Evolutionary conservation across 2,113 vertebrate species (phyloP), one percentile per base, ranked within the genome.

Genomic region (Myodes glareolus): DNA sequence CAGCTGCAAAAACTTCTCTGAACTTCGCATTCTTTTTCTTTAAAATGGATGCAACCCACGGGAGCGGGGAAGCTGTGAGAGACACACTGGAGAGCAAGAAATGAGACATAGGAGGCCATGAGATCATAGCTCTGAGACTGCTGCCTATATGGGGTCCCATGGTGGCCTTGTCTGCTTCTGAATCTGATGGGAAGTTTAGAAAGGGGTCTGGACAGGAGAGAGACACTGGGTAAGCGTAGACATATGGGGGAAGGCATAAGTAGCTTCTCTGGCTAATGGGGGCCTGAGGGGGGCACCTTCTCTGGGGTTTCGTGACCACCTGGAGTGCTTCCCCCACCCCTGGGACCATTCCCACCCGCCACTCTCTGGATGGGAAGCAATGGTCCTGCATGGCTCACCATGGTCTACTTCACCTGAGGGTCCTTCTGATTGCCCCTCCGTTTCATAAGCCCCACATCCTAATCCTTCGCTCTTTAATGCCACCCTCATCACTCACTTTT

Each of bases 1-100:
- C 50, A 63, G 72, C 29, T 63, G 42, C 27, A 52, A 19, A 19
- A 50, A 52, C 42, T 23, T 84, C 58, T 65, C 93, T 4, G n/a
- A 42, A 52, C 89, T 77, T 89, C 77, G 7, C 91, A 82, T 73
- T 89, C 52, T 55, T 85, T 72, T 93, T 97, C n/a, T 87, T 27
- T 94, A 12, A 84, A 93, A 90, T 5, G 36, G 68, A 42, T 10
- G 42, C 68, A 80, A 61, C 67, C 55, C 0, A 0, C 0, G n/a
- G 25, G 75, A 8, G 19, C 19, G 39, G 27, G 23, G 9, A 8
- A 12, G 72, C 77, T 25, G 3, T 0, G 19, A 68, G 77, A 61
- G 67, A 91, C 1, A 23, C 55, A 1, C 29, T 13, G 0, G 17
- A 31, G 72, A 19, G 9, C 42, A 50, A 84, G 63, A 42, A n/a